Percentiles rank a stretch among this genome's conserved stretches.
Evolutionary conservation across 2,113 vertebrate species (phyloP).

Genomic region (Thunnus thynnus): DNA sequence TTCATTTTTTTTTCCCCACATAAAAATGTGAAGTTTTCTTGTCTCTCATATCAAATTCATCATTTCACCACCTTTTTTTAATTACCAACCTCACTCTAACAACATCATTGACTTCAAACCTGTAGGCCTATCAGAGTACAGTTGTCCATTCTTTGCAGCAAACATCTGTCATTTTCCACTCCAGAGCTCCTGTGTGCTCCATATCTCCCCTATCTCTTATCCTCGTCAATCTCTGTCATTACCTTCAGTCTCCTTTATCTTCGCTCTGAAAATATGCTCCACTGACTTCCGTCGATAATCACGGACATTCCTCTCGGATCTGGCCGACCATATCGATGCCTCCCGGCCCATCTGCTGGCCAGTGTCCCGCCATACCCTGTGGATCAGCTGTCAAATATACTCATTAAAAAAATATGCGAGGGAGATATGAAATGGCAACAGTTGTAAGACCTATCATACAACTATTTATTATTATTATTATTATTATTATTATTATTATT

Average conservation of each 20-base stretch:
- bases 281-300: slow-evolving; percentile 86
- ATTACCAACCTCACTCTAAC: background rate
- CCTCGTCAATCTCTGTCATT: slow-evolving; percentile 81
- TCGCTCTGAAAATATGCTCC: slow-evolving; percentile 76
- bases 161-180: slow-evolving; percentile 83
- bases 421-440: slow-evolving; percentile 12
- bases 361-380: slow-evolving; percentile 39
- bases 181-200: slow-evolving; percentile 80
- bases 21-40: background rate
- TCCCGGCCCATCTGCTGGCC: slow-evolving; percentile 71
- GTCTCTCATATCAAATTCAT: background rate
- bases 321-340: slow-evolving; percentile 70
- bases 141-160: slow-evolving; percentile 56
- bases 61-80: background rate
- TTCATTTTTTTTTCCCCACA: background rate
- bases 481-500: background rate
- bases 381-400: slow-evolving; percentile 41
- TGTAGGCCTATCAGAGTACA: slow-evolving; percentile 47
- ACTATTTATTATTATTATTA: background rate
- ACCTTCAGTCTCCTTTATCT: slow-evolving; percentile 71
- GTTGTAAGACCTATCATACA: background rate
- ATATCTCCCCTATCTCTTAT: slow-evolving; percentile 87
- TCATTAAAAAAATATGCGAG: background rate
- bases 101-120: slow-evolving; percentile 15
- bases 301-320: slow-evolving; percentile 82